Base-by-base conservation (phyloP, 1,140 invertebrate species). In the Melipona quadrifasciata region DNA sequence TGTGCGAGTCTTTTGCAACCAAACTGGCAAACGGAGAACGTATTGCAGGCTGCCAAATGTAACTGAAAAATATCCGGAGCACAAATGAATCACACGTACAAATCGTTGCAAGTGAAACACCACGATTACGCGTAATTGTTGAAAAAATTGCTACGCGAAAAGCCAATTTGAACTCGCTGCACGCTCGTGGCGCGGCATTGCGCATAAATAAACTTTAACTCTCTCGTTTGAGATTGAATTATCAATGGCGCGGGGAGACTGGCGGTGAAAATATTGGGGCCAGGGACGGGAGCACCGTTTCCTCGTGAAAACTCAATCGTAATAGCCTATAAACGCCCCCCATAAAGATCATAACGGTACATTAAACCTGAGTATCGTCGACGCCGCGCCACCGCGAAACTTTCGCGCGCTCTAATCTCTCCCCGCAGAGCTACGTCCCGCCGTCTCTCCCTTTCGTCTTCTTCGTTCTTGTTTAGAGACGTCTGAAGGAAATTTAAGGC, bases 341-440 rank as follows among this genome's bases (percentile, higher is more conserved):
- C 90, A 90, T 94, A 93, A 93, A 94, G 92, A 93, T 94, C 93
- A 94, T 94, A 94, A 94, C 93, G 93, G 92, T 93, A 94, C 93
- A 94, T 94, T 94, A 94, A 94, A 71, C 90, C 85, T 8, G 91
- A 85, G 73, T 92, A 91, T 92, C 87, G 92, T 91, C 86, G 84
- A 79, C 64, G 67, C 68, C 16, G 31, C n/a, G 68, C 64, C 27
- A 55, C 64, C 73, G 75, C 71, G 87, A 78, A 88, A 86, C 61
- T 84, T 87, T 84, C 71, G 65, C 82, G 67, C 74, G 55, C 65
- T 82, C 83, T 90, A 87, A 90, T 87, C 85, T 75, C 67, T 64
- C 21, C 65, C 80, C n/a, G 5, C 14, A 75, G 68, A 65, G 70
- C 53, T 12, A 14, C 55, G 57, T 24, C 70, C 83, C 76, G 81